Conservation (phyloP, 2,797 vertebrate genomes). For the Centropyge bicolor region DNA sequence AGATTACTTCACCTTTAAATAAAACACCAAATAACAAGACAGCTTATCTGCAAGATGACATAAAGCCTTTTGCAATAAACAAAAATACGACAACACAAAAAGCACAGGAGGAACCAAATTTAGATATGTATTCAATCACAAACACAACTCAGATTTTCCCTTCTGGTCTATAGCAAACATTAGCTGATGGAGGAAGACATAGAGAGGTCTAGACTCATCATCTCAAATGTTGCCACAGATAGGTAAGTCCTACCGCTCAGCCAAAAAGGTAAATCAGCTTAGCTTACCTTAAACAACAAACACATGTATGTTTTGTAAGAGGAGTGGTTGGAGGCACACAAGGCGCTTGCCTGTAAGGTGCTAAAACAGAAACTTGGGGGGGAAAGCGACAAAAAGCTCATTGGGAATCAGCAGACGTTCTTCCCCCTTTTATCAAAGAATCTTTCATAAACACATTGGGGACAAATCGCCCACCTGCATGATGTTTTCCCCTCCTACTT, state of each 20-base stretch:
- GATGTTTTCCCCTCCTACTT: conserved; percentile 91
- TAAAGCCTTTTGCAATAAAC: neutral
- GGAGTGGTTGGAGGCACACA: conserved; percentile 65
- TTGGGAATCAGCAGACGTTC: conserved; percentile 82
- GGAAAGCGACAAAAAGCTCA: conserved; percentile 86
- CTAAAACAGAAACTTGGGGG: conserved; percentile 77
- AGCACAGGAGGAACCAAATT: neutral
- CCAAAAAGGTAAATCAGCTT: conserved; percentile 75
- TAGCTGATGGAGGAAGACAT: neutral
- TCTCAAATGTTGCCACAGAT: conserved; percentile 40
- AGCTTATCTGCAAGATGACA: conserved; percentile 1
- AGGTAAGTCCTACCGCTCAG: conserved; percentile 36
- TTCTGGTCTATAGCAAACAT: neutral
- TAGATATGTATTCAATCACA: neutral
- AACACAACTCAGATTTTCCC: neutral
- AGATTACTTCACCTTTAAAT: neutral
- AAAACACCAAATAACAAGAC: neutral
- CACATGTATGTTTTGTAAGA: conserved; percentile 74
- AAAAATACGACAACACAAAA: neutral
- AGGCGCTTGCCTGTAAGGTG: conserved; percentile 68
- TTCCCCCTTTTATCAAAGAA: conserved; percentile 84
- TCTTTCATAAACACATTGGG: conserved; percentile 89
- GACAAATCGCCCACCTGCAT: conserved; percentile 89
- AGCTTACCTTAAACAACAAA: conserved; percentile 80
- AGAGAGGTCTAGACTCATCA: neutral